Evolutionary conservation across 2,113 vertebrate species (phyloP).

Genomic region (Daphoenositta chrysoptera): DNA sequence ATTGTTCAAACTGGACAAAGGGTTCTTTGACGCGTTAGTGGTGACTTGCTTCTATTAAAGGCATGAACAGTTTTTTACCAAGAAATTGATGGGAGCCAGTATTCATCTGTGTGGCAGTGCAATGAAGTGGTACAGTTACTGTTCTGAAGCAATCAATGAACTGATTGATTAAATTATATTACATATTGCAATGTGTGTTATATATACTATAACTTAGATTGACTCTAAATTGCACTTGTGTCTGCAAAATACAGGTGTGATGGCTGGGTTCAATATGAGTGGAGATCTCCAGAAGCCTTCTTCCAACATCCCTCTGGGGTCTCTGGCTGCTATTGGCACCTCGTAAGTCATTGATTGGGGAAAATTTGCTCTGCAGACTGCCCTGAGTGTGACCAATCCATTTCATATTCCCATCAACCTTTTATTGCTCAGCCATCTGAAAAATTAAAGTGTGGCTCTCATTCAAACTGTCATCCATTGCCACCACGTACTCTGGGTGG

Average conservation of each 20-base stretch:
- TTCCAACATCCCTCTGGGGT: conserved; percentile 91
- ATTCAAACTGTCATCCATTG: conserved; percentile 25
- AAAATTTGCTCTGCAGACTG: not conserved
- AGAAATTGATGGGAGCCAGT: not conserved
- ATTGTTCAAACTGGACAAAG: conserved; percentile 53
- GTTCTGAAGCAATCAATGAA: not conserved
- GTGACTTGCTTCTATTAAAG: not conserved
- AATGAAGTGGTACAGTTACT: not conserved
- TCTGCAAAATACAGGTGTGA: conserved; percentile 82
- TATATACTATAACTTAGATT: not conserved
- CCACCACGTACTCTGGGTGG: not conserved
- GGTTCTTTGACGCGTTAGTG: not conserved
- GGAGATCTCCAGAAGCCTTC: conserved; percentile 90
- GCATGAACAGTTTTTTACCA: not conserved
- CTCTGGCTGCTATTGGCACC: conserved; percentile 89
- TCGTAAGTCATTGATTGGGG: conserved; percentile 80
- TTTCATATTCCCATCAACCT: conserved; percentile 47
- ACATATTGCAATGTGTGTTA: not conserved
- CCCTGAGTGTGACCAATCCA: conserved; percentile 30
- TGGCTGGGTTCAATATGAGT: conserved; percentile 99
- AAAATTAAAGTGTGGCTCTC: conserved; percentile 63
- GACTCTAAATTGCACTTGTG: not conserved
- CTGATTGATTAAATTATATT: not conserved
- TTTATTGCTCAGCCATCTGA: conserved; percentile 57
- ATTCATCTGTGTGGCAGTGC: not conserved